A percentile compares a stretch with the other conserved stretches of the same genome.
Evolutionary conservation across 2,888 invertebrate species (phyloP).

Genomic region (Palloptera scutellata): DNA sequence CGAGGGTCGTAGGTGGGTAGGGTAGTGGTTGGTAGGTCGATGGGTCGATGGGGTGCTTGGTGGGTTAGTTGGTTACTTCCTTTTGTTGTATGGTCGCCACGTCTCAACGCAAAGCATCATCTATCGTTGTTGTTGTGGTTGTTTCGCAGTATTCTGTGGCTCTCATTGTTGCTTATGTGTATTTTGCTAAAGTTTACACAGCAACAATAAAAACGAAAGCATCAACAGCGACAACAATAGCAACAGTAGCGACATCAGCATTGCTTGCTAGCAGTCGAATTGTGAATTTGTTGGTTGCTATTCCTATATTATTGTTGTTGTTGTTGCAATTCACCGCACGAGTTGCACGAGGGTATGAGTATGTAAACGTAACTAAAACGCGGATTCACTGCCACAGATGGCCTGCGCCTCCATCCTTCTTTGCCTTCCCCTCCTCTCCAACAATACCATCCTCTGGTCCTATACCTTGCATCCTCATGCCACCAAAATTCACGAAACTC

Average conservation of each 20-base stretch:
- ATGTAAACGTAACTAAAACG: too few species aligned
- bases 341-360: neutral
- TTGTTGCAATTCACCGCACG: slow-evolving; percentile 6
- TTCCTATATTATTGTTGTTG: neutral
- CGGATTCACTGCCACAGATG: too few species aligned
- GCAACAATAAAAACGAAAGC: slow-evolving; percentile 21
- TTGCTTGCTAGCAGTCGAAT: neutral
- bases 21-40: neutral
- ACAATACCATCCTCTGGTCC: too few species aligned
- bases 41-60: too few species aligned
- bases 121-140: neutral
- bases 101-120: neutral
- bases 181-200: slow-evolving; percentile 22
- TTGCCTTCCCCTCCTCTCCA: too few species aligned
- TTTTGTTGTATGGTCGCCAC: too few species aligned
- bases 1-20: neutral
- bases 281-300: slow-evolving; percentile 3
- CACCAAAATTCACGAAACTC: neutral
- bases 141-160: slow-evolving; percentile 7
- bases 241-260: slow-evolving; percentile 2
- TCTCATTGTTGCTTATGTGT: slow-evolving; percentile 22
- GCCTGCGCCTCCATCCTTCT: too few species aligned
- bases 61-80: too few species aligned
- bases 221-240: slow-evolving; percentile 9
- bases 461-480: too few species aligned